Evolutionary conservation across 53 echinoderm and acorn worm species (phyloP).

Genomic region (Crossaster papposus): DNA sequence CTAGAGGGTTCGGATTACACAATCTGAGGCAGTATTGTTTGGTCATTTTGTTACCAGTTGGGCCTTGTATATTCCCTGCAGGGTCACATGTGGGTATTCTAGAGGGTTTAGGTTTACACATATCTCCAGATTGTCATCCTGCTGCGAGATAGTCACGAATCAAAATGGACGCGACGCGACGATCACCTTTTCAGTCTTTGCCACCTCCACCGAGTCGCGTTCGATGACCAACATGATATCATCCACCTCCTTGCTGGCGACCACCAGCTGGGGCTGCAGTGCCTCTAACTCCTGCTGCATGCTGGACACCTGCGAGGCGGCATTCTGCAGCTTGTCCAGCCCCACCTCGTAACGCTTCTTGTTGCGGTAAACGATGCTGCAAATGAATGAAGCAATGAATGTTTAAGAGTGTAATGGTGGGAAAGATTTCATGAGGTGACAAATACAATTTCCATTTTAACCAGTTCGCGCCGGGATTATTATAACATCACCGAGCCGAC

Average conservation of each 20-base stretch:
- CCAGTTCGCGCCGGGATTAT: no score
- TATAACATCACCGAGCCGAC: no score
- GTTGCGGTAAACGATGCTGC: constrained; percentile 89
- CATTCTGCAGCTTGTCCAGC: constrained; percentile 92
- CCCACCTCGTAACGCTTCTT: constrained; percentile 99
- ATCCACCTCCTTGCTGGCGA: constrained; percentile 93
- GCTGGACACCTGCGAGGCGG: constrained; percentile 92
- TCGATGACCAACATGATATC: constrained; percentile 99
- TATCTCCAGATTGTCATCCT: no score
- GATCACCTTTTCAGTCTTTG: constrained; percentile 94
- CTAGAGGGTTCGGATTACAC: no score
- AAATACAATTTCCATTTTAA: no score
- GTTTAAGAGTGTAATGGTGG: no score
- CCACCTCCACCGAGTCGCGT: constrained; percentile 93
- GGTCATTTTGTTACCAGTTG: no score
- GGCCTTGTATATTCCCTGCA: no score
- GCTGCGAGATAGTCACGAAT: background rate
- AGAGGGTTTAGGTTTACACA: no score
- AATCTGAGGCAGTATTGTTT: no score
- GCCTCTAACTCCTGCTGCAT: constrained; percentile 98
- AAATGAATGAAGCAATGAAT: background rate
- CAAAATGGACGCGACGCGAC: background rate
- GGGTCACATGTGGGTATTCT: no score
- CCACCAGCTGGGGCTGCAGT: constrained; percentile 94
- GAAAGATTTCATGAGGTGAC: no score